These are phyloP conservation scores for Eulemur albifrons DNA, from an alignment of 2,797 vertebrate genomes.

Conservation along the genomic window DNA sequence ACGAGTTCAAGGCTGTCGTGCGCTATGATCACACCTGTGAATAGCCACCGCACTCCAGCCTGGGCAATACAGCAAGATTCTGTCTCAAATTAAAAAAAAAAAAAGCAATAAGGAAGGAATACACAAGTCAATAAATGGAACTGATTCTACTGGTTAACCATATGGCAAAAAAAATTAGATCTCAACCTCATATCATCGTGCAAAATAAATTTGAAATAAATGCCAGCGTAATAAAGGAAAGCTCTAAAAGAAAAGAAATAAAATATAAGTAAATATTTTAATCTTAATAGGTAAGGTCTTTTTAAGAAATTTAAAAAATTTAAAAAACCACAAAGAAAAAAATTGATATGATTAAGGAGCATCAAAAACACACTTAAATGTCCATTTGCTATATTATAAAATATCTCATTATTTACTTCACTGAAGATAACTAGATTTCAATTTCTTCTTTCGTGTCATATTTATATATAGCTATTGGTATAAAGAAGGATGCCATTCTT, in stretches of 20 bases:
- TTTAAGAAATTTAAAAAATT: background rate
- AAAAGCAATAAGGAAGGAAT: background rate
- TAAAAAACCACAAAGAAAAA: background rate
- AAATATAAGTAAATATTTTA: background rate
- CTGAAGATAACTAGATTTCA: background rate
- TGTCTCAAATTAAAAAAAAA: background rate
- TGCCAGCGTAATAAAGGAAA: background rate
- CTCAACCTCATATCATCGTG: background rate
- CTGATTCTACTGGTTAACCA: background rate
- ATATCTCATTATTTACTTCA: background rate
- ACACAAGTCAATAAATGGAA: background rate
- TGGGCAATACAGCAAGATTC: background rate
- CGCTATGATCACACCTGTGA: background rate
- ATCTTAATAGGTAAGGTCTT: background rate
- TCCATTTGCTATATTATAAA: background rate
- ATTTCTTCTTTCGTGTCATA: background rate
- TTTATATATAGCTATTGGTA: background rate
- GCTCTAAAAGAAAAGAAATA: background rate
- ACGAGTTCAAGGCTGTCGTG: background rate
- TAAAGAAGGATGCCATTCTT: background rate
- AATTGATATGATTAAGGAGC: background rate
- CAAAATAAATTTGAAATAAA: conserved; percentile 10
- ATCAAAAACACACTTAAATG: background rate
- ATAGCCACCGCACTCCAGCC: background rate
- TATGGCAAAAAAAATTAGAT: background rate